Conservation (phyloP, 2,888 invertebrate species). For the Ophonus ardosiacus region DNA sequence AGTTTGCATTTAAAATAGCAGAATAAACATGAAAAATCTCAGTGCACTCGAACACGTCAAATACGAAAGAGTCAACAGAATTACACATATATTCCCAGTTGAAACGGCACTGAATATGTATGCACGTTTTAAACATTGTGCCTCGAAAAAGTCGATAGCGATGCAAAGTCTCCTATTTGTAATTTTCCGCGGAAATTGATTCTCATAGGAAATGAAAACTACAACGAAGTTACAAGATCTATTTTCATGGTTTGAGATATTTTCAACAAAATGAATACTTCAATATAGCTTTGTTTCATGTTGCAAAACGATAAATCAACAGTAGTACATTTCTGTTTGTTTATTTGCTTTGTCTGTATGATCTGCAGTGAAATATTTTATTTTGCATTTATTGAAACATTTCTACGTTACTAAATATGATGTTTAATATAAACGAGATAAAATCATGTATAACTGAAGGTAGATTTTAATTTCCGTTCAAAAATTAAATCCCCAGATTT, state of each 20-base stretch:
- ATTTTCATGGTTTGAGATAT: background rate
- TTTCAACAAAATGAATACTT: constrained; percentile 28
- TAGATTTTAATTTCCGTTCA: background rate
- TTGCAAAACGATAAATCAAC: background rate
- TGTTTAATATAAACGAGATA: no score
- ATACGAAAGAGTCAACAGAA: background rate
- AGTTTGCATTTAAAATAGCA: constrained; percentile 1
- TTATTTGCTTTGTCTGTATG: background rate
- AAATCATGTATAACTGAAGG: no score
- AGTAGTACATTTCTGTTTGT: background rate
- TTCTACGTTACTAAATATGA: no score
- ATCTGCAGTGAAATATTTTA: background rate
- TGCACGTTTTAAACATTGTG: constrained; percentile 24
- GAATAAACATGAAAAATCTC: constrained; percentile 23
- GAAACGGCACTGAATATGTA: constrained; percentile 19
- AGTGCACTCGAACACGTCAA: background rate
- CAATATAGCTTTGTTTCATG: background rate
- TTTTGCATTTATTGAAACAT: no score
- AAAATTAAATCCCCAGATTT: constrained; percentile 2
- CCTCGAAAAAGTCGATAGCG: background rate
- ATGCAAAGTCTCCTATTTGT: background rate
- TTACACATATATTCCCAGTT: background rate
- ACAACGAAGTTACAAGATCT: constrained; percentile 32
- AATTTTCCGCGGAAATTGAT: constrained; percentile 44
- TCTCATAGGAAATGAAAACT: constrained; percentile 48